Conservation (phyloP, 2,113 vertebrate genomes). For the Antennarius striatus region DNA sequence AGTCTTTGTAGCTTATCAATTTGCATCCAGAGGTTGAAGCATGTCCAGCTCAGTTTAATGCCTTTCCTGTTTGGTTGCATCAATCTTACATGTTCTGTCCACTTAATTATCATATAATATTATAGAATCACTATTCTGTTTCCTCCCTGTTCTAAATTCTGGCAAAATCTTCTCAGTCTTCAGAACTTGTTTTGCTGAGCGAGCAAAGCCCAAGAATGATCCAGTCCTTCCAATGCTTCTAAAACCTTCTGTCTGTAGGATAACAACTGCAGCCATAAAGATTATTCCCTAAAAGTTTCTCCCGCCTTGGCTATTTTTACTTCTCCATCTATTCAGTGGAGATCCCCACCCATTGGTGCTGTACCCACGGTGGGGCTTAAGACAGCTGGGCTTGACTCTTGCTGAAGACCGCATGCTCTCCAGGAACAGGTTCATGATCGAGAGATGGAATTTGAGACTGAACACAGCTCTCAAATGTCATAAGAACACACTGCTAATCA, state of each 20-base stretch:
- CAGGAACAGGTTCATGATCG: slow-evolving; percentile 26
- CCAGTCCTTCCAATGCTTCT: slow-evolving; percentile 31
- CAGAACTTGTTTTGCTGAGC: neutral
- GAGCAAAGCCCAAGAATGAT: slow-evolving; percentile 11
- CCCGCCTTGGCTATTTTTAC: slow-evolving; percentile 57
- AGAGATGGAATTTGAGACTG: slow-evolving; percentile 4
- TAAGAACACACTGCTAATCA: neutral
- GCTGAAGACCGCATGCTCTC: slow-evolving; percentile 31
- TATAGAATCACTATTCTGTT: neutral
- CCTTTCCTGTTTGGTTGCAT: neutral
- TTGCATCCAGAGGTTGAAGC: slow-evolving; percentile 12
- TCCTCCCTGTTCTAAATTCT: slow-evolving; percentile 1
- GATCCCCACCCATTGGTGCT: slow-evolving; percentile 22
- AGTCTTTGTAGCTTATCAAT: slow-evolving; percentile 17
- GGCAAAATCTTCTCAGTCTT: slow-evolving; percentile 7
- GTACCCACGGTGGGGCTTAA: slow-evolving; percentile 25
- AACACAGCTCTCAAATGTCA: slow-evolving; percentile 21
- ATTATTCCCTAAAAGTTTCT: slow-evolving; percentile 39
- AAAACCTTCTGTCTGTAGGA: slow-evolving; percentile 24
- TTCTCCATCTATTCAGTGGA: slow-evolving; percentile 23
- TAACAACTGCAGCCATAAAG: slow-evolving; percentile 63
- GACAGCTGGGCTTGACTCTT: slow-evolving; percentile 59
- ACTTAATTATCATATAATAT: neutral
- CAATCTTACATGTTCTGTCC: slow-evolving; percentile 16
- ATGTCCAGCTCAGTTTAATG: slow-evolving; percentile 3